Evolutionary conservation across 2,113 vertebrate species (phyloP).

Genomic region (Hymenochirus boettgeri): DNA sequence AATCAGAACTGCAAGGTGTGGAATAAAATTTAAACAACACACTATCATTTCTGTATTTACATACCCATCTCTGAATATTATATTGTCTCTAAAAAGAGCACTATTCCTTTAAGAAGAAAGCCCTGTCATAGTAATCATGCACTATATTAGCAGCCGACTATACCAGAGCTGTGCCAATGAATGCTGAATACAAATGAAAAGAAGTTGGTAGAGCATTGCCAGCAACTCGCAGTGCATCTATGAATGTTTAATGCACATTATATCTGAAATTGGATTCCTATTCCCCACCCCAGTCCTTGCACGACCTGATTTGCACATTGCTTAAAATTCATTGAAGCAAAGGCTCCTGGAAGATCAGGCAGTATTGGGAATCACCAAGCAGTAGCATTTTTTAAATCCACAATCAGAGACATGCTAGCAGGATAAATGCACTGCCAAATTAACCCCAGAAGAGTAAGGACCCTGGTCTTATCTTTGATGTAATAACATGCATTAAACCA

Average conservation of each 20-base stretch:
- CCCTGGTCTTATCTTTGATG: background rate
- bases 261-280: slow-evolving; percentile 7
- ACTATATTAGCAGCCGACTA: background rate
- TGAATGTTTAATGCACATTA: slow-evolving; percentile 14
- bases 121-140: background rate
- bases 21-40: too few relatives aligned
- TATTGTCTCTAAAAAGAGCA: background rate
- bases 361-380: slow-evolving; percentile 4
- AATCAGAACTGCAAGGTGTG: too few relatives aligned
- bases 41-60: background rate
- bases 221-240: slow-evolving; percentile 6
- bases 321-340: slow-evolving; percentile 30
- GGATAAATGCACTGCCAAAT: background rate
- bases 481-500: too few relatives aligned
- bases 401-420: background rate
- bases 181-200: background rate
- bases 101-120: background rate
- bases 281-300: background rate
- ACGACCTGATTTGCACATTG: slow-evolving; percentile 19
- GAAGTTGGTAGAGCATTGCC: background rate
- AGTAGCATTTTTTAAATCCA: slow-evolving; percentile 7
- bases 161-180: background rate
- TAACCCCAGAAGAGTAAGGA: background rate
- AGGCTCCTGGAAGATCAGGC: slow-evolving; percentile 13
- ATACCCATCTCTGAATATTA: background rate